Evolutionary conservation across 2,888 invertebrate genomes (phyloP), one percentile per base, ranked within the genome.

Genomic region (Emesis castigata): DNA sequence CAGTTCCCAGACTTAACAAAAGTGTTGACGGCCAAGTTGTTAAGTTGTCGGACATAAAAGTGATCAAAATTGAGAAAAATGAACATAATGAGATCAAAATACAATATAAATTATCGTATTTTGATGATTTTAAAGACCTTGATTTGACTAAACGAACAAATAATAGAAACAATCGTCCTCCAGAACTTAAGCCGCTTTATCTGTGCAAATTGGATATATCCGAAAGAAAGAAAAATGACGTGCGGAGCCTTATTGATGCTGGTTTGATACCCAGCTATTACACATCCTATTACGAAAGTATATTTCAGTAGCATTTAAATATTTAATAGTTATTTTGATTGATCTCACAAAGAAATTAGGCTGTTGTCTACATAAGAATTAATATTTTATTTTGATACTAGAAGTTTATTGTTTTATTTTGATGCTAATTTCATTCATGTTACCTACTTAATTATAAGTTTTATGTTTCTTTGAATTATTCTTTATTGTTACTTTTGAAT

Each of bases 211-310:
- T 78, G 26, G 66, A 69, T 20, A 48, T 78, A 68, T 61, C 74
- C 29, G 70, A 73, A 61, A 64, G 65, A 58, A 78, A 78, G 66
- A 78, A 74, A 61, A 65, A 64, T 66, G 78, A 70, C 39, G 34
- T 78, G 56, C 62, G 34, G 31, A 70, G 65, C 39, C 66, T 78
- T 58, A 29, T 78, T 22, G 66, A 73, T 58, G 31, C 53, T 29
- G 66, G 61, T 70, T 61, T 74, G 14, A 78, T 73, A 56, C 78
- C 78, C 22, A 56, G 48, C 14, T 78, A 48, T 70, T 74, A 78
- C 22, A 69, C 39, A 44, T n/a, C 44, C 44, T 44, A n/a, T 44
- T 44, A 44, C n/a, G 44, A 44, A 26, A 26, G 26, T 26, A 26
- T 26, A 26, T 26, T 26, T 26, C 26, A 26, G 26, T 44, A 44